Percentiles rank a stretch among this genome's conserved stretches.
Evolutionary conservation across 2,888 invertebrate species (phyloP).

Genomic region (Amphipoea lucens): DNA sequence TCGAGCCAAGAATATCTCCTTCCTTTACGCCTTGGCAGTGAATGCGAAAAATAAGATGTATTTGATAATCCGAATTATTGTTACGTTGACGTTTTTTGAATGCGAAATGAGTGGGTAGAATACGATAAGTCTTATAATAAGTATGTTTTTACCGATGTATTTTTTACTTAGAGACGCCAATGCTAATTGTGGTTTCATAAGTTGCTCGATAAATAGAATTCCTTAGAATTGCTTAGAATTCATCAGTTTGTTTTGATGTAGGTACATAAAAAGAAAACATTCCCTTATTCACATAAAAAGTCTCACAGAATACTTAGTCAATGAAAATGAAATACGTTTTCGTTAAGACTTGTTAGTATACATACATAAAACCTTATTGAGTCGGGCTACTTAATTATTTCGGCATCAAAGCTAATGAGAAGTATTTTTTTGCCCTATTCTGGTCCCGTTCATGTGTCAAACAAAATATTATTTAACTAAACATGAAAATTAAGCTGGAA

Average conservation of each 20-base stretch:
- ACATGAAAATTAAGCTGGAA: conserved; percentile 78
- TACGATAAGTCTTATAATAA: no score
- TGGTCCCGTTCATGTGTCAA: conserved; percentile 68
- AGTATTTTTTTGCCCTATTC: conserved; percentile 58
- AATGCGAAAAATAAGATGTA: conserved; percentile 62
- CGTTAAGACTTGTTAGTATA: conserved; percentile 6
- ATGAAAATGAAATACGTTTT: conserved; percentile 12
- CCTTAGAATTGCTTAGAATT: conserved; percentile 15
- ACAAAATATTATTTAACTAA: conserved; percentile 82
- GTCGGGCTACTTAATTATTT: conserved; percentile 61
- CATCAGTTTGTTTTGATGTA: background rate
- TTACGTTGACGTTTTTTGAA: conserved; percentile 52
- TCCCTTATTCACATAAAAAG: background rate
- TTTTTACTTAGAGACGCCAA: background rate
- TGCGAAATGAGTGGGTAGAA: conserved; percentile 30
- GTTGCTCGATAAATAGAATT: background rate
- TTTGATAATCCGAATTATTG: conserved; percentile 63
- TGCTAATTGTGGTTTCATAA: background rate
- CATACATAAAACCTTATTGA: conserved; percentile 42
- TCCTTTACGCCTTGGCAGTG: conserved; percentile 59
- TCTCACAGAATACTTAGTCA: conserved; percentile 8
- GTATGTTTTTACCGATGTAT: background rate
- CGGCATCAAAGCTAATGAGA: conserved; percentile 57
- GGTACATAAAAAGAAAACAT: background rate
- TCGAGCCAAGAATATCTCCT: conserved; percentile 70